Evolutionary conservation across 2,113 vertebrate genomes (phyloP), one percentile per base, ranked within the genome.

Genomic region (Varanus salvator): DNA sequence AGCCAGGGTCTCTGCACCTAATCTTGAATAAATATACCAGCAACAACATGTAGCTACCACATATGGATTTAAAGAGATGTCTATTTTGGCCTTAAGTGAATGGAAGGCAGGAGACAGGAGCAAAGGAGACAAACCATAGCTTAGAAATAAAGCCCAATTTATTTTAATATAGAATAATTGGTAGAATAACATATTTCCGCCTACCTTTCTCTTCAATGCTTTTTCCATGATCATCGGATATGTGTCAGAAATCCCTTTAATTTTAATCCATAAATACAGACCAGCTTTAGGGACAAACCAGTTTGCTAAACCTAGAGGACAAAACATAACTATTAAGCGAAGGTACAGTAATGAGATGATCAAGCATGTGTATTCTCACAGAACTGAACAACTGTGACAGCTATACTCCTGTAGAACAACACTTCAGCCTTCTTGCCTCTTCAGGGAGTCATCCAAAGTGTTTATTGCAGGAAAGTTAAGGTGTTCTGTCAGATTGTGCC

Each of bases 251-350:
- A 98, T 91, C 76, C 96, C 97, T 88, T 97, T 98, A 17, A 99
- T 93, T 94, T 97, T 98, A 91, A 99, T 93, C 98, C 98, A 99
- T 75, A 98, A 91, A 95, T 98, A 99, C 98, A 99, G 97, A 54
- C 98, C 98, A 1, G 98, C 98, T 6, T 95, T 92, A 0, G 98
- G 98, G 75, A 87, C 14, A 87, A 98, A 95, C 98, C 98, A 99
- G 86, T 99, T 98, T 77, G 98, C 98, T 66, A 98, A 91, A 94
- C 95, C 98, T 98, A 78, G 6, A 77, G 85, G 72, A 89, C 3
- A 92, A 83, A 91, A 71, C 23, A 85, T 8, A 77, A 57, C 84
- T 14, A 81, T 48, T 34, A 57, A 80, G 23, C 80, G 60, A 91
- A 91, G 88, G 52, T 8, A 72, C 23, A n/a, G 19, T 38, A 72